Evolutionary conservation across 2,113 vertebrate species (phyloP), one percentile per base, ranked within the genome.

Genomic region (Willisornis vidua): DNA sequence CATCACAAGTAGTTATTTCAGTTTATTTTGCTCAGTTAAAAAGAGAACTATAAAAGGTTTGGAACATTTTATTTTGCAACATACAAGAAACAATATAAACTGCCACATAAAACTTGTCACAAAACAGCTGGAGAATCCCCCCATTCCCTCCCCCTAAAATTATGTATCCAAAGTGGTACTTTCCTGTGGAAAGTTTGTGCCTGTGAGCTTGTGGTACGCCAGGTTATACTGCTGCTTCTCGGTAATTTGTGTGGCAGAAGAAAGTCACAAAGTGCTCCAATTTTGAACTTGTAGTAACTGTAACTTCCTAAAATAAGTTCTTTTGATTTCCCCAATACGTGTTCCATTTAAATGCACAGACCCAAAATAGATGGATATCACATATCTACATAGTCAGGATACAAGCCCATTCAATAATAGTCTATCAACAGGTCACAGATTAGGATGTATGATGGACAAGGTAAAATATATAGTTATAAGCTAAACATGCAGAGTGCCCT

Each of bases 11-110:
- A 25, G 7, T 59, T 37, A 85, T 26, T 75, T 93, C 58, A 25
- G 35, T 97, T 97, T 96, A 95, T 97, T 97, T 82, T 18, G n/a
- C 62, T 96, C 94, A 95, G 85, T 97, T 95, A 94, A 96, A 97
- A 95, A 90, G 90, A 92, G 96, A 96, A 96, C 95, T 97, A 80
- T 89, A 96, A 98, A 98, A 97, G 14, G 45, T 74, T 78, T 61
- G 54, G 63, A 92, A 93, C 26, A 26, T 90, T 96, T 97, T 96
- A 95, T 97, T 98, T 92, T 96, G 79, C 74, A 22, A 96, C 66
- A 91, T 86, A 93, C 85, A 95, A 76, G 84, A 35, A 94, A 80
- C 95, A 72, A 90, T 95, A 94, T 82, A 96, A 96, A 96, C 33
- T 9, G 79, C 67, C 72, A 94, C 87, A 55, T 78, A 80, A 81